Conservation (phyloP, 2,888 invertebrate genomes). For the Synergus japonicus region DNA sequence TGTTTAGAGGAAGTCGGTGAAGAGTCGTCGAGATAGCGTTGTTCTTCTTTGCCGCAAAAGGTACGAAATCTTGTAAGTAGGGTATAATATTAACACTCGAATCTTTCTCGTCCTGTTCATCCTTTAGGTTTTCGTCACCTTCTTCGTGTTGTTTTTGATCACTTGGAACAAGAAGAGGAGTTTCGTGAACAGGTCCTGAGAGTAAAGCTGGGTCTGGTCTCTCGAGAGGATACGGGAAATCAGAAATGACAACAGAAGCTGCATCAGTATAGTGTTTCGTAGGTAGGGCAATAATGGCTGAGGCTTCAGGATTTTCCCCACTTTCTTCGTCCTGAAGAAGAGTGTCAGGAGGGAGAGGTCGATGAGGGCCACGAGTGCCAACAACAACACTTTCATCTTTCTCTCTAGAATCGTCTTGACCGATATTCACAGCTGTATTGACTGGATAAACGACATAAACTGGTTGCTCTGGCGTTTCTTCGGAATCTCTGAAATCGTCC, state of each 20-base stretch:
- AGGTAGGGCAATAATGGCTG: constrained; percentile 65
- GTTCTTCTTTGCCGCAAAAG: constrained; percentile 71
- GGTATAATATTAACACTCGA: constrained; percentile 76
- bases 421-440: constrained; percentile 79
- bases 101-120: constrained; percentile 61
- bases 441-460: constrained; percentile 82
- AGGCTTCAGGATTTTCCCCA: constrained; percentile 52
- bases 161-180: constrained; percentile 75
- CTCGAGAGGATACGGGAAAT: constrained; percentile 84
- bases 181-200: constrained; percentile 69
- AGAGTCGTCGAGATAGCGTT: constrained; percentile 72
- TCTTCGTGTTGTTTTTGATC: constrained; percentile 63
- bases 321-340: constrained; percentile 64
- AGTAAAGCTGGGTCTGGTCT: constrained; percentile 79
- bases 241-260: constrained; percentile 75
- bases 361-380: constrained; percentile 79
- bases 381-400: constrained; percentile 80
- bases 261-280: constrained; percentile 77
- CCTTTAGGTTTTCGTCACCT: constrained; percentile 47
- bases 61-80: constrained; percentile 77
- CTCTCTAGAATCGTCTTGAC: constrained; percentile 75
- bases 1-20: constrained; percentile 63
- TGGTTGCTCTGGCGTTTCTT: constrained; percentile 62
- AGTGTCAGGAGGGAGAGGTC: constrained; percentile 77
- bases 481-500: constrained; percentile 58